phyloP scores from a whole-genome alignment of 1,140 invertebrate species.

The Whitmania pigra region DNA sequence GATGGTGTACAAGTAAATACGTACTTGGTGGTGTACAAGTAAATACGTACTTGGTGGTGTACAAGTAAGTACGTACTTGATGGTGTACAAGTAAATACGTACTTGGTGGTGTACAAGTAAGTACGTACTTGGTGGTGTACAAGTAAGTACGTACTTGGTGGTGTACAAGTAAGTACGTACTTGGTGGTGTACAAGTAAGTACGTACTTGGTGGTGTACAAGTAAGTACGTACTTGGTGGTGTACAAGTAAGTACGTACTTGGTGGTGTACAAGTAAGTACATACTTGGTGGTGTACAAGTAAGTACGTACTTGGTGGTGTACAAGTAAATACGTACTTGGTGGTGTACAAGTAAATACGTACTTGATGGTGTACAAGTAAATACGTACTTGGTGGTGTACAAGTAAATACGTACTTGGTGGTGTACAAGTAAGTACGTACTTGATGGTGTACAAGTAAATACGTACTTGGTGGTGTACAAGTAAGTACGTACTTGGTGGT shows the following conservation, averaged over 20 bases:
- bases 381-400: slow-evolving; percentile 56
- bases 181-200: slow-evolving; percentile 66
- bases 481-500: slow-evolving; percentile 71
- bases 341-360: slow-evolving; percentile 62
- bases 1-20: slow-evolving; percentile 65
- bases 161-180: slow-evolving; percentile 68
- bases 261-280: slow-evolving; percentile 66
- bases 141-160: slow-evolving; percentile 82
- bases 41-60: slow-evolving; percentile 64
- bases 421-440: slow-evolving; percentile 68
- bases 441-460: slow-evolving; percentile 65
- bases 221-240: slow-evolving; percentile 71
- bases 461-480: slow-evolving; percentile 61
- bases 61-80: slow-evolving; percentile 83
- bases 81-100: slow-evolving; percentile 62
- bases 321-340: slow-evolving; percentile 69
- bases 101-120: slow-evolving; percentile 67
- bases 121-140: slow-evolving; percentile 56
- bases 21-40: slow-evolving; percentile 63
- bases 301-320: slow-evolving; percentile 64
- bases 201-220: slow-evolving; percentile 61
- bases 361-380: slow-evolving; percentile 67
- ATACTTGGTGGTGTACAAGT: slow-evolving; percentile 63
- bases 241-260: slow-evolving; percentile 72
- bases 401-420: slow-evolving; percentile 82